Base-by-base conservation (phyloP, 2,888 invertebrate genomes). In the Biston stratarius region DNA sequence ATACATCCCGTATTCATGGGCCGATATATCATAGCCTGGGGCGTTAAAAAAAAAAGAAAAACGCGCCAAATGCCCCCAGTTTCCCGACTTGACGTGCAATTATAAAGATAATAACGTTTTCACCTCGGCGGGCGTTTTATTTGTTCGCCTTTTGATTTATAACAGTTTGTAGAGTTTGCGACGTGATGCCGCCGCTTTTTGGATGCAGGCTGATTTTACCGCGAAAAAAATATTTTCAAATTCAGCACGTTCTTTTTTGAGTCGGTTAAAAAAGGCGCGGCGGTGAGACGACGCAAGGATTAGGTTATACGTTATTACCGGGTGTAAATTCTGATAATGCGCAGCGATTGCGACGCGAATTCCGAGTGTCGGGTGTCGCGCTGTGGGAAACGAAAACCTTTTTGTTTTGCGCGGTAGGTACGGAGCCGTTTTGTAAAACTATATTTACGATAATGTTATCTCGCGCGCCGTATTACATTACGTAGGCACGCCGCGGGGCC, bases 61-160 rank as follows among this genome's bases (percentile, higher is more conserved):
- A 80, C 81, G 81, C 83, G 79, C 79, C 80, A 71, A 79, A 79
- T 76, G 77, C 78, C 80, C 78, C 80, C 82, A 79, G 83, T 83
- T 86, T 85, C 86, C 86, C 86, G 85, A 82, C 88, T 88, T 93
- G 94, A 94, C 93, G 91, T 93, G 91, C 94, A 94, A 94, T 94
- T 94, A 94, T 91, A 94, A 91, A 92, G 92, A 93, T 94, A 94
- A 94, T 93, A 94, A 93, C 90, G 89, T 90, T 92, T 91, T 91
- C 92, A 91, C 88, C 90, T 90, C 89, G 85, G 80, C 86, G 81
- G 79, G 83, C 87, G 86, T 86, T 91, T 92, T 93, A 92, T 92
- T 92, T 91, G 90, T 91, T 86, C 86, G 76, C 80, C 82, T 82
- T 84, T 87, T 93, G 93, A 93, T 93, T 92, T 93, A 93, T 90